Percentiles rank a stretch among this genome's conserved stretches.
These are phyloP conservation scores for Apis laboriosa DNA, from an alignment of 1,140 invertebrate species.

Conservation along the genomic window DNA sequence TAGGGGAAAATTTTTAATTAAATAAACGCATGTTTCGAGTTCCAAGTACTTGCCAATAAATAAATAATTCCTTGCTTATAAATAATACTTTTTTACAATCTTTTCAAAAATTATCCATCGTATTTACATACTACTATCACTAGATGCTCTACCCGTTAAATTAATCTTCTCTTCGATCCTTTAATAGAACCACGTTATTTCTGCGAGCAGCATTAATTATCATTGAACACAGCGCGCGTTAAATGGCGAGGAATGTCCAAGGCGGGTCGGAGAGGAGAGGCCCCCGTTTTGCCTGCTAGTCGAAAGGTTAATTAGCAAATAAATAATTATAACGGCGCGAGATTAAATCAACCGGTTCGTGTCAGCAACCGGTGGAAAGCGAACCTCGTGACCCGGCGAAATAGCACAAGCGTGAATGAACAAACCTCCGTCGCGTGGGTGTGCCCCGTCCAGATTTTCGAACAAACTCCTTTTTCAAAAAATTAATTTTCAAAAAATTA, in stretches of 20 bases:
- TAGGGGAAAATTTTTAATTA: too few relatives aligned
- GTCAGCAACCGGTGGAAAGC: constrained; percentile 35
- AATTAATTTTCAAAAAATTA: too few relatives aligned
- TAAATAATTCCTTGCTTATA: too few relatives aligned
- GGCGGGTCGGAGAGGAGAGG: background rate
- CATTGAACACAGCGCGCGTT: background rate
- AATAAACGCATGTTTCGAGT: too few relatives aligned
- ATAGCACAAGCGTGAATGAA: constrained; percentile 40
- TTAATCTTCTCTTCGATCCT: too few relatives aligned
- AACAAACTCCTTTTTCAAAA: background rate
- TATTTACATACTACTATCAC: too few relatives aligned
- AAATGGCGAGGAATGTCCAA: constrained; percentile 3
- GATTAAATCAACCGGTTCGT: constrained; percentile 48
- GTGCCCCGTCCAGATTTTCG: background rate
- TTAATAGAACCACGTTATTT: background rate
- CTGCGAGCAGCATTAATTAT: background rate
- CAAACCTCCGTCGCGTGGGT: constrained; percentile 58
- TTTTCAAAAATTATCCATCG: too few relatives aligned
- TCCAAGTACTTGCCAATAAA: too few relatives aligned
- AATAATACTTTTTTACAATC: too few relatives aligned
- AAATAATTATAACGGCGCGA: constrained; percentile 52
- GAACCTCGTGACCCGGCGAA: constrained; percentile 17
- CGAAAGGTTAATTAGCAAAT: constrained; percentile 53
- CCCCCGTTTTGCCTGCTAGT: constrained; percentile 30
- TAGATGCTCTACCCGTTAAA: too few relatives aligned